phyloP scores from a whole-genome alignment of 92 coral and sea anemone species.

The Meandrina meandrites region DNA sequence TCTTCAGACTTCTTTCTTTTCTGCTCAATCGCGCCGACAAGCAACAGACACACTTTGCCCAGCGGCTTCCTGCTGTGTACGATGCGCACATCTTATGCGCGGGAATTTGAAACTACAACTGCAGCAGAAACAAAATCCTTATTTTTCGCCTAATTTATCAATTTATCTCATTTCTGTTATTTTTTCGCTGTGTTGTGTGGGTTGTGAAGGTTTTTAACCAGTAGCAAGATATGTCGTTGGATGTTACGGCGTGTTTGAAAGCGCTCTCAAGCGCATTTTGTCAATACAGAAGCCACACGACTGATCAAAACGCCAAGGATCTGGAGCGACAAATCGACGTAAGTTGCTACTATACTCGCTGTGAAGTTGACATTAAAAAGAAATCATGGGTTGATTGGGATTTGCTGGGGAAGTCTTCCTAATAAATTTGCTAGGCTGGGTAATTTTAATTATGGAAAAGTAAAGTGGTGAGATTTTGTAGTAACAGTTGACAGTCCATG shows the following conservation, averaged over 20 bases:
- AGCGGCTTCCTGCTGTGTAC: conserved; percentile 12
- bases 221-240: conserved; percentile 77
- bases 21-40: not conserved
- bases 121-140: not conserved
- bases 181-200: conserved; percentile 8
- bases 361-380: not conserved
- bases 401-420: not conserved
- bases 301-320: conserved; percentile 83
- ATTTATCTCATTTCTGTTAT: not conserved
- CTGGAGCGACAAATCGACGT: conserved; percentile 97
- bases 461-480: not conserved
- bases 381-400: not conserved
- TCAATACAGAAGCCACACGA: conserved; percentile 87
- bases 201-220: not conserved
- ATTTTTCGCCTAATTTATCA: not conserved
- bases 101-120: conserved; percentile 48
- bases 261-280: conserved; percentile 93
- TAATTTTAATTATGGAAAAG: not conserved
- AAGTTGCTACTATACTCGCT: conserved; percentile 38
- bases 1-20: no score
- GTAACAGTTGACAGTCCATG: no score
- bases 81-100: conserved; percentile 41
- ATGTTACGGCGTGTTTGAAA: conserved; percentile 91
- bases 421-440: not conserved
- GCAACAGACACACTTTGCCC: not conserved